Conservation (phyloP, 2,113 vertebrate genomes). For the Oncorhynchus keta region DNA sequence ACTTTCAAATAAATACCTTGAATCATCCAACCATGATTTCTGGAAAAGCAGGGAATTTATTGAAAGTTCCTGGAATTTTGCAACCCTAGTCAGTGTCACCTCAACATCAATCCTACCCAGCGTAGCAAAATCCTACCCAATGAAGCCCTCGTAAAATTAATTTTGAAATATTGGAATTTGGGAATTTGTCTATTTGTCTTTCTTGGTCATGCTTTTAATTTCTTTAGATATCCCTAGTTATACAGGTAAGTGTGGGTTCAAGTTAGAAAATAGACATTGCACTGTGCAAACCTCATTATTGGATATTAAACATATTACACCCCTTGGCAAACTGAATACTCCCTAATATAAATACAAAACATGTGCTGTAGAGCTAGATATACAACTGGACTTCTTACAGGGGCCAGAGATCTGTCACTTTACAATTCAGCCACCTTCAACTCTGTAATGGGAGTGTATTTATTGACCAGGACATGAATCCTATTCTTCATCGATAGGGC, state of each 20-base stretch:
- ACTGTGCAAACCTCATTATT: background rate
- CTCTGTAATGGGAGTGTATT: background rate
- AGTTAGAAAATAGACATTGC: background rate
- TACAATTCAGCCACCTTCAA: background rate
- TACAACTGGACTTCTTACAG: background rate
- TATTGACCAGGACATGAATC: conserved; percentile 6
- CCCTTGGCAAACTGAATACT: background rate
- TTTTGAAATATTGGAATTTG: too few species aligned
- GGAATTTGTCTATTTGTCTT: too few species aligned
- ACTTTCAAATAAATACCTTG: too few species aligned
- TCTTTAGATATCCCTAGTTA: too few species aligned
- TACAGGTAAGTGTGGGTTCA: too few species aligned
- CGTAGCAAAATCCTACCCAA: background rate
- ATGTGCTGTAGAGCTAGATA: background rate
- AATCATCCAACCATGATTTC: too few species aligned
- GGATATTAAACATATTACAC: background rate
- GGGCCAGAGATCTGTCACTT: background rate
- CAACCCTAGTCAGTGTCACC: background rate
- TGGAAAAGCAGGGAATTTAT: too few species aligned
- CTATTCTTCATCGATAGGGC: background rate
- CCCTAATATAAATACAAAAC: background rate
- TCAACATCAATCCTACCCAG: background rate
- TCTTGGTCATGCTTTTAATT: too few species aligned
- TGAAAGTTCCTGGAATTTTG: too few species aligned
- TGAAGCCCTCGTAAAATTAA: too few species aligned